Evolutionary conservation across 2,797 vertebrate genomes (phyloP).

Genomic region (Acanthis flammea): DNA sequence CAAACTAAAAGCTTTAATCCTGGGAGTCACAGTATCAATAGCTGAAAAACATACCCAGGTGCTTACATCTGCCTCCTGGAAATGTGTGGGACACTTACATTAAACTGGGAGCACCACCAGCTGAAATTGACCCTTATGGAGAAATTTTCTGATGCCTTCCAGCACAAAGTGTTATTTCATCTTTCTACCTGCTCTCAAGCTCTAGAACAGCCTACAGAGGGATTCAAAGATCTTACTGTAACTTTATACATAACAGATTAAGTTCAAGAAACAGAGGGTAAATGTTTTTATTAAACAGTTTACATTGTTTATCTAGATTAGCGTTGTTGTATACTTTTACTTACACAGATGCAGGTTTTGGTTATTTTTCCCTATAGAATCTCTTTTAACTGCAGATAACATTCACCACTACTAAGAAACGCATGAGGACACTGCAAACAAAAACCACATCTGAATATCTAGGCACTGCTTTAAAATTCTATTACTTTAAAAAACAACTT

Average conservation of each 20-base stretch:
- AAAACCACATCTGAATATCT: not conserved
- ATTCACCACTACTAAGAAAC: not conserved
- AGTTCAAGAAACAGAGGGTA: not conserved
- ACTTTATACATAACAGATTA: not conserved
- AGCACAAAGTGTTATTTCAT: not conserved
- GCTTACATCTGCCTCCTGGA: not conserved
- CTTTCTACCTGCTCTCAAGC: not conserved
- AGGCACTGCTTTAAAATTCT: not conserved
- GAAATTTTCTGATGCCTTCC: not conserved
- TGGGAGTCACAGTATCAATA: not conserved
- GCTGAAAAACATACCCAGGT: not conserved
- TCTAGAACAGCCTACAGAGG: not conserved
- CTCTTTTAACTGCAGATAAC: not conserved
- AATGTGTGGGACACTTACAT: not conserved
- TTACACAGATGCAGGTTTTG: not conserved
- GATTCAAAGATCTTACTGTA: not conserved
- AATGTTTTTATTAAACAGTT: conserved; percentile 24
- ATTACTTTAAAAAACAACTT: not conserved
- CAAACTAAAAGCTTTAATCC: not conserved
- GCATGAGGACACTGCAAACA: not conserved
- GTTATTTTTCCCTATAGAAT: not conserved
- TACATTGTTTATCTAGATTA: not conserved
- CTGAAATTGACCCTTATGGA: not conserved
- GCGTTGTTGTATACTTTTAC: not conserved
- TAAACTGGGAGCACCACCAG: not conserved